Evolutionary conservation across 1,140 invertebrate genomes (phyloP), one percentile per base, ranked within the genome.

Genomic region (Argopecten irradians): DNA sequence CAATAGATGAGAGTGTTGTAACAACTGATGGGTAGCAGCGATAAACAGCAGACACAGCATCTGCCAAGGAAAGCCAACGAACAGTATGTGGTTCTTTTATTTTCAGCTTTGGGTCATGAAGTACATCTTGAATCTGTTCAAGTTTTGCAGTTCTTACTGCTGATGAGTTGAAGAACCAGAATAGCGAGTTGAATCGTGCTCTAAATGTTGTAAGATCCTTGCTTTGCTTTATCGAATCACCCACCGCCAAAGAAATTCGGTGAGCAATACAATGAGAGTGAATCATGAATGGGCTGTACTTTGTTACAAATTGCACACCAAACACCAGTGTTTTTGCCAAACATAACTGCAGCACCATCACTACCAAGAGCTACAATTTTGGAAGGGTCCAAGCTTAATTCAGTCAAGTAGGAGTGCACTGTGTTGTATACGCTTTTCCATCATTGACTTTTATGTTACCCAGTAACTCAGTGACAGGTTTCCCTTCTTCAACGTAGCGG

Each of bases 231-330:
- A 39, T 86, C 3, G 34, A 11, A 43, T 86, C 85, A 41, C 28
- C 22, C 19, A 39, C 0, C 13, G 85, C 85, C 22, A 86, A 35
- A 43, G 35, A 28, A 16, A 86, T 19, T 32, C 85, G 85, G 33
- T 86, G 85, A 28, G 85, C 85, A n/a, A 86, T 86, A 33, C 85
- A 86, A n/a, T 86, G 85, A 2, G 39, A 39, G 9, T 86, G 85
- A 3, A 86, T 39, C 32, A 86, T 28, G 41, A 41, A 86, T 22
- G 85, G 34, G 32, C 34, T 39, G 41, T 19, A 86, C 41, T 86
- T 86, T n/a, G 85, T 28, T 33, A 39, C 41, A 5, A 86, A n/a
- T 43, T 86, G 39, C 19, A 86, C 85, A 41, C n/a, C 85, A 34
- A 86, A 86, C 85, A 13, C 85, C 85, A 11, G 85, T 84, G 28